phyloP scores from a whole-genome alignment of 2,113 vertebrate species.

The Egretta garzetta region DNA sequence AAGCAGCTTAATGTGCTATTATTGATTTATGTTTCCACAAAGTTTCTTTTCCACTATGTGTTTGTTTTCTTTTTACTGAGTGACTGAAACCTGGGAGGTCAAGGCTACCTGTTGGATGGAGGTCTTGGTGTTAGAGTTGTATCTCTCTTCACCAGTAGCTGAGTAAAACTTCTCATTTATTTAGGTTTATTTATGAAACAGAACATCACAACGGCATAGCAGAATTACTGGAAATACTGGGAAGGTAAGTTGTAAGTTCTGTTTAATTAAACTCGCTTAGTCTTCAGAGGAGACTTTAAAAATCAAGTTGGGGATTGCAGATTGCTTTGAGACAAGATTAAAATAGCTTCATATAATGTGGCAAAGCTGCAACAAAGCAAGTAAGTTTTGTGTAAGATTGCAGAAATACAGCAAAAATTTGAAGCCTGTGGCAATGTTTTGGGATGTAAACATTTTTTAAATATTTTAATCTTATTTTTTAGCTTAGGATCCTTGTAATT shows the following conservation, averaged over 20 bases:
- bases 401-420: neutral
- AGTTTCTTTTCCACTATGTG: neutral
- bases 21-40: neutral
- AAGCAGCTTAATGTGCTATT: neutral
- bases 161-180: constrained; percentile 11
- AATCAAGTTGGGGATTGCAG: neutral
- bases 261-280: neutral
- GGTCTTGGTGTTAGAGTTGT: neutral
- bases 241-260: constrained; percentile 83
- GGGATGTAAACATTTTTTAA: neutral
- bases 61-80: neutral
- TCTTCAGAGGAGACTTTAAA: neutral
- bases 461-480: neutral
- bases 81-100: neutral
- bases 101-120: neutral
- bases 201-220: constrained; percentile 99
- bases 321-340: neutral
- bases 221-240: constrained; percentile 98
- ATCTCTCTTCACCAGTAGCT: neutral
- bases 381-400: neutral
- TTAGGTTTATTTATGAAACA: constrained; percentile 99
- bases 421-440: neutral
- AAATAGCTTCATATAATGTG: neutral
- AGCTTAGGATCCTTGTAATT: neutral
- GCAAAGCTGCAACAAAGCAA: neutral